Evolutionary conservation across 2,797 vertebrate species (phyloP), one percentile per base, ranked within the genome.

Genomic region (Siniperca undulata): DNA sequence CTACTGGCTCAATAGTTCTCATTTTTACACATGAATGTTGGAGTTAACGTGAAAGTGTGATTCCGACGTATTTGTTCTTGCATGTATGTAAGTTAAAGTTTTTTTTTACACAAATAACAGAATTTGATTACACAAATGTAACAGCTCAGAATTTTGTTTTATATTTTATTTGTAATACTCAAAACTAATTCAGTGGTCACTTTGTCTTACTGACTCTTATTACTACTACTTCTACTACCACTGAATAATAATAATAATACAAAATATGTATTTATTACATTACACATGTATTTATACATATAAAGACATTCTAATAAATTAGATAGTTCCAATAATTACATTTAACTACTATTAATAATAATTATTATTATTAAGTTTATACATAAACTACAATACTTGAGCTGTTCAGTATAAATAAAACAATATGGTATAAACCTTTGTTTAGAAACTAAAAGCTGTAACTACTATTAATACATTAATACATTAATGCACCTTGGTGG

Each of bases 1-100:
- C 53, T 46, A 67, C 44, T 60, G 38, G 38, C 71, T 64, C 50
- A 59, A 72, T 9, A 27, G 7, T 59, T 70, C 17, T 44, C 1
- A 61, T 88, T 80, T 77, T 36, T 38, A 48, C 13, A 50, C 11
- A 56, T 2, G 1, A 68, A 55, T 64, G 42, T 36, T 38, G 13
- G 20, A 40, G 53, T 48, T 24, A 61, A 36, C 8, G 1, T 12
- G 40, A 1, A 24, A 17, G 20, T 52, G 52, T 53, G 60, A 48
- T 20, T 48, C 12, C 14, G 27, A 0, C 16, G 10, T 76, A 14
- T 38, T 40, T 50, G 34, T 78, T 56, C 60, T 36, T 55, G 10
- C 3, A 62, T 30, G 5, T 76, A n/a, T 40, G 16, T 22, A 20
- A 7, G 4, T 52, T 42, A 16, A 4, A 0, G 4, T 7, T 16